These are phyloP conservation scores for Myotis brandtii DNA, from an alignment of 2,113 vertebrate genomes.

Conservation along the genomic window DNA sequence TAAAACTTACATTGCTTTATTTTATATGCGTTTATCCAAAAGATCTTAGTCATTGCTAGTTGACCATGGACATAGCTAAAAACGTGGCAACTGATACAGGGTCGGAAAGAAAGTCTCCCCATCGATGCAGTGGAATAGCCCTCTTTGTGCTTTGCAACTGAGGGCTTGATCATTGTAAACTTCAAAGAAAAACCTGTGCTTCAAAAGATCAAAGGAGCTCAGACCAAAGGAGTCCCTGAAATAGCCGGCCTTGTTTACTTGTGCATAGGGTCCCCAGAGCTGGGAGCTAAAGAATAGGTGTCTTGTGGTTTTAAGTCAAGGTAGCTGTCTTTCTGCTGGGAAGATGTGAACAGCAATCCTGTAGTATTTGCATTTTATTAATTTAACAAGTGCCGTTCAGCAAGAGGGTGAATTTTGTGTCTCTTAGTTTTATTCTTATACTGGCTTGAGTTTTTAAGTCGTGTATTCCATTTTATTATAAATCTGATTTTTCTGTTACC, in stretches of 20 bases:
- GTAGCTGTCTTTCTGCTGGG: background rate
- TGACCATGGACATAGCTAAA: background rate
- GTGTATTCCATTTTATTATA: background rate
- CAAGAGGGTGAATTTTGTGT: background rate
- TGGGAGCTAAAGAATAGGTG: background rate
- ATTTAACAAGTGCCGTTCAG: slow-evolving; percentile 4
- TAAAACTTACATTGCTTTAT: background rate
- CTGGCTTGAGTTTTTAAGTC: slow-evolving; percentile 14
- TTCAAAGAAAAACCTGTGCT: slow-evolving; percentile 65
- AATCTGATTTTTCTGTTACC: background rate
- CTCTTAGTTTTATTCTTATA: background rate
- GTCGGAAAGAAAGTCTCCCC: slow-evolving; percentile 5
- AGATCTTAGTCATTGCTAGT: background rate
- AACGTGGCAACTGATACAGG: background rate
- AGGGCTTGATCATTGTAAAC: background rate
- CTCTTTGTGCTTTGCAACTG: slow-evolving; percentile 26
- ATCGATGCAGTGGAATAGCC: background rate
- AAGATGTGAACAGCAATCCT: background rate
- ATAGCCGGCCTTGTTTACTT: slow-evolving; percentile 21
- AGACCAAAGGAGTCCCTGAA: slow-evolving; percentile 9
- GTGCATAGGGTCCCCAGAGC: background rate
- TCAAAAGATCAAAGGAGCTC: slow-evolving; percentile 52
- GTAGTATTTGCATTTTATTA: background rate
- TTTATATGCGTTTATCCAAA: background rate
- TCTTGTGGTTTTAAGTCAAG: background rate